Evolutionary conservation across 2,888 invertebrate genomes (phyloP).

Genomic region (Limenitis camilla): DNA sequence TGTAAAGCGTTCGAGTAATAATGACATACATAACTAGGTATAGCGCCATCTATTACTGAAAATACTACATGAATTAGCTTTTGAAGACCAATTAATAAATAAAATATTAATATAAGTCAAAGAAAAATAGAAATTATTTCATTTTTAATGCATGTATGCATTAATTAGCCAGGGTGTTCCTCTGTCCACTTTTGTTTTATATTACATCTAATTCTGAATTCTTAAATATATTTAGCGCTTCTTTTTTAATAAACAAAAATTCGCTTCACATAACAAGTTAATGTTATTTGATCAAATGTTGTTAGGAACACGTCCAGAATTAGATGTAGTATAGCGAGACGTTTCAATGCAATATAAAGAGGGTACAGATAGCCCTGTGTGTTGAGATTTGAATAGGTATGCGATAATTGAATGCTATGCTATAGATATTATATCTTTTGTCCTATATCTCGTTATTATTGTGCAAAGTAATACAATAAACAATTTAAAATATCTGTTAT

Average conservation of each 20-base stretch:
- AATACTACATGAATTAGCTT: no score
- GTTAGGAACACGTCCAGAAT: constrained; percentile 31
- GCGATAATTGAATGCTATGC: constrained; percentile 27
- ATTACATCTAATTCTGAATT: no score
- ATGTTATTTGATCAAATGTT: constrained; percentile 30
- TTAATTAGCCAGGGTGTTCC: neutral
- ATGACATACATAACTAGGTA: no score
- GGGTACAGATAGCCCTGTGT: constrained; percentile 43
- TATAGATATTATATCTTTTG: neutral
- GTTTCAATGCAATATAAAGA: constrained; percentile 52
- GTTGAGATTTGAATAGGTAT: constrained; percentile 28
- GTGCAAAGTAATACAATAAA: no score
- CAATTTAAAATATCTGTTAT: no score
- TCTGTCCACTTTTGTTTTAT: neutral
- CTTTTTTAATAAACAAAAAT: constrained; percentile 1
- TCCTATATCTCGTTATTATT: no score
- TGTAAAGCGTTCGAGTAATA: no score
- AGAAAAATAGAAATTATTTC: no score
- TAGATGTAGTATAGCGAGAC: constrained; percentile 44
- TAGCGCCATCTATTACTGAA: no score
- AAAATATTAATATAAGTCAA: no score
- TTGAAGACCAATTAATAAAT: no score
- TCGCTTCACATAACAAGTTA: constrained; percentile 5
- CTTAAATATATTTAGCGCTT: neutral
- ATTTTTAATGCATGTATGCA: no score